Base-by-base conservation (phyloP, 2,888 invertebrate species). In the Coecobrya sp. region DNA sequence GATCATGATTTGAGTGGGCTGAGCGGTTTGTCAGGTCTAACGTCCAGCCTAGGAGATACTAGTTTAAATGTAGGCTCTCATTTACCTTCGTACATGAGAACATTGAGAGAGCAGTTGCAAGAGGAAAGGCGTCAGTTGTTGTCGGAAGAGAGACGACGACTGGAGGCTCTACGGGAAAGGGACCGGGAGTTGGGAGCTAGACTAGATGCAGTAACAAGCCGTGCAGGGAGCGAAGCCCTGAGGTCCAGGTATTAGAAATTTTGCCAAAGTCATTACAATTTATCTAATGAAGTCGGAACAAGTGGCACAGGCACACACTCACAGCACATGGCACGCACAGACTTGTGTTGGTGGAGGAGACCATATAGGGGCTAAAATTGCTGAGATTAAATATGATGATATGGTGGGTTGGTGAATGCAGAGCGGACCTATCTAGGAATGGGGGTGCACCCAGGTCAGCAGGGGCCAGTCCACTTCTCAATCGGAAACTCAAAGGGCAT, bases 401-500 rank as follows among this genome's bases (percentile, higher is more conserved):
- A 90, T 95, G 92, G 93, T 94, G 94, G 94, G 94, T 94, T 94
- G 94, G 93, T 94, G 94, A 94, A 94, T 94, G 94, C 94, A 94
- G 94, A 94, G 94, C 95, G 94, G 95, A 95, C 93, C 92, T 94
- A 89, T 94, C 95, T 94, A 94, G 94, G 93, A 94, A 94, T 94
- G 93, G 94, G 94, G 94, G 94, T 79, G 94, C 94, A 92, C 94
- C 95, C 84, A 94, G 94, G 89, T 94, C 94, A 91, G 94, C 95
- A 87, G 94, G 95, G 92, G 94, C 95, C 86, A 95, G 94, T 94
- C 95, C 95, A 94, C 93, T 94, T 79, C 94, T 95, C 91, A 95
- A 94, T 93, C 95, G 95, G 93, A 95, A 95, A 95, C 94, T 95
- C 88, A 95, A 95, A 91, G 95, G 96, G 86, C 96, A 96, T 95